phyloP scores from a whole-genome alignment of 2,797 vertebrate species.

The Danio aesculapii region DNA sequence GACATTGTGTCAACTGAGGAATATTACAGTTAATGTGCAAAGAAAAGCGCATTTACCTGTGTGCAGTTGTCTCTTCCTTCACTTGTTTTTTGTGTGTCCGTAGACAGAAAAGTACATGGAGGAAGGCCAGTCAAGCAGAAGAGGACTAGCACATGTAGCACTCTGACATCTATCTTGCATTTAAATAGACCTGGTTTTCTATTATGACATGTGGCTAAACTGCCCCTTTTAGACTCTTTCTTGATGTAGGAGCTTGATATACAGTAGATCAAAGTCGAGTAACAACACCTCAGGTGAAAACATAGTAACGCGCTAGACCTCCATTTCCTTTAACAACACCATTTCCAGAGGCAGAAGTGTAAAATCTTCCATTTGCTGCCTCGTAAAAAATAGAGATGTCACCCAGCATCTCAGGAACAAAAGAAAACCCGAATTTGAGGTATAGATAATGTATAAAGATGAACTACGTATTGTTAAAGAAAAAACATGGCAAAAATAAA shows the following conservation, averaged over 20 bases:
- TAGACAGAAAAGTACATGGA: background rate
- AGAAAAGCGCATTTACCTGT: constrained; percentile 21
- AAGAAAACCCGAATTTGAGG: constrained; percentile 19
- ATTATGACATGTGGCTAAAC: constrained; percentile 1
- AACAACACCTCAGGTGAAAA: constrained; percentile 51
- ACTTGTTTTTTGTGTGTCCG: background rate
- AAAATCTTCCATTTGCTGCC: constrained; percentile 53
- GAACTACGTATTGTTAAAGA: background rate
- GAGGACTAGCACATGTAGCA: constrained; percentile 22
- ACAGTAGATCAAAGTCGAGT: constrained; percentile 59
- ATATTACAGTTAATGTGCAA: background rate
- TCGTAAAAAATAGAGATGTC: constrained; percentile 60
- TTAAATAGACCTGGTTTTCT: background rate
- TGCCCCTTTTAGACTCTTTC: background rate
- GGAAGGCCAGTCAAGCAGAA: constrained; percentile 33
- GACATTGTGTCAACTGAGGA: background rate
- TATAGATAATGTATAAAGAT: background rate
- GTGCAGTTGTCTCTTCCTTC: constrained; percentile 5
- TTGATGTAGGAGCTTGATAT: constrained; percentile 28
- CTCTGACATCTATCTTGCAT: constrained; percentile 1
- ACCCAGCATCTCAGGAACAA: background rate
- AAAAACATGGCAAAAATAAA: background rate
- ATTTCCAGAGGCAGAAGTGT: constrained; percentile 57
- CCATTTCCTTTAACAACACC: constrained; percentile 48
- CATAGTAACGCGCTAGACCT: constrained; percentile 28